These are phyloP conservation scores for Gastracanthus pulcherrimus DNA, from an alignment of 2,888 invertebrate species.

Conservation along the genomic window DNA sequence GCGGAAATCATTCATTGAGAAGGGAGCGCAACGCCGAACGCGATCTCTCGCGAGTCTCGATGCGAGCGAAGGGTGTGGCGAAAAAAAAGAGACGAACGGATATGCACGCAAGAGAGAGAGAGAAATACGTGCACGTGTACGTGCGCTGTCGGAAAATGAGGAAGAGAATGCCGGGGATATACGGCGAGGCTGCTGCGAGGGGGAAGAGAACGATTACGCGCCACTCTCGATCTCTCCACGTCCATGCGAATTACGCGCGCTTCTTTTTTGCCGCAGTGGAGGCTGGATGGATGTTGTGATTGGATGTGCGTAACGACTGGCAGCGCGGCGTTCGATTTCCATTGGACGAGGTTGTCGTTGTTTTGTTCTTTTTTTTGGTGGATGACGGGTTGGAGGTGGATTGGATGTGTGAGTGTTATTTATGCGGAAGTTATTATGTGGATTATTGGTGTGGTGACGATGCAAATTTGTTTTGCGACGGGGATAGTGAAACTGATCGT, in stretches of 20 bases:
- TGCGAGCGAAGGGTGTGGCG: constrained; percentile 41
- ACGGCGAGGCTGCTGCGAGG: no score
- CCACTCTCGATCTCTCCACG: constrained; percentile 1
- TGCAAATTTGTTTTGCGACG: not conserved
- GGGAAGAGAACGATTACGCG: constrained; percentile 11
- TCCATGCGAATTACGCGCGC: not conserved
- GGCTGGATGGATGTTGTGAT: not conserved
- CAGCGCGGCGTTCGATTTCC: not conserved
- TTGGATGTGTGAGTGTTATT: no score
- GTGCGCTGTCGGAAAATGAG: constrained; percentile 27
- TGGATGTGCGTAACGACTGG: no score
- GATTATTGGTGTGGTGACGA: no score
- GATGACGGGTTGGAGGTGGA: no score
- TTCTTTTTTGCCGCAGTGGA: no score
- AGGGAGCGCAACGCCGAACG: constrained; percentile 59
- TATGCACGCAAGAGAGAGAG: not conserved
- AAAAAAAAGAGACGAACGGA: constrained; percentile 38
- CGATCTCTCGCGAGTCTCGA: constrained; percentile 48
- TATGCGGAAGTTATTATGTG: not conserved
- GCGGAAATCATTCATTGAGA: constrained; percentile 77
- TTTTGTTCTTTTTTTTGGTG: not conserved
- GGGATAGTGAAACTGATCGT: not conserved
- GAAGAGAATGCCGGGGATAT: not conserved
- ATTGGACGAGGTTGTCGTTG: not conserved
- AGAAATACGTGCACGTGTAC: constrained; percentile 5